Evolutionary conservation across 1,140 invertebrate genomes (phyloP).

Genomic region (Pinna nobilis): DNA sequence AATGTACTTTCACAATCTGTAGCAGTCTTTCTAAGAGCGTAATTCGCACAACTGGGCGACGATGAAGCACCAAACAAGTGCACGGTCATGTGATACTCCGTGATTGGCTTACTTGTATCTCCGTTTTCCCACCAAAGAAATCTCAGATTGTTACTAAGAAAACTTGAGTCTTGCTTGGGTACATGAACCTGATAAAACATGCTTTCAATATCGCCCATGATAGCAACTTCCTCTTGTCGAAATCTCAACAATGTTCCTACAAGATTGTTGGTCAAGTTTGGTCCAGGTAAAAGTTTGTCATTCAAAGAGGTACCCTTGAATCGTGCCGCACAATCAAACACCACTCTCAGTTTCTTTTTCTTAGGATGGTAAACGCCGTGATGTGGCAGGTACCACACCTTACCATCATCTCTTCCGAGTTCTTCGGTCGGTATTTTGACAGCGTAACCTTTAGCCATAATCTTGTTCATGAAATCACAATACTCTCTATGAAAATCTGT

Average conservation of each 20-base stretch:
- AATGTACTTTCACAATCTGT: conserved; percentile 41
- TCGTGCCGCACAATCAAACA: conserved; percentile 49
- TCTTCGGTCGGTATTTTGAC: conserved; percentile 3
- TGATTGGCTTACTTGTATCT: neutral
- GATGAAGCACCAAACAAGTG: conserved; percentile 8
- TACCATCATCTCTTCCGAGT: conserved; percentile 11
- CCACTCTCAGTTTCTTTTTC: conserved; percentile 50
- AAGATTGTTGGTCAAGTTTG: conserved; percentile 48
- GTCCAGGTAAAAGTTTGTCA: conserved; percentile 40
- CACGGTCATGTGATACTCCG: conserved; percentile 1
- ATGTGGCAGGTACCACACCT: conserved; percentile 52
- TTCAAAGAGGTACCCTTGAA: conserved; percentile 42
- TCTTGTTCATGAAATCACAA: conserved; percentile 27
- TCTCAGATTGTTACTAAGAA: conserved; percentile 8
- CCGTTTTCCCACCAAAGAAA: conserved; percentile 28
- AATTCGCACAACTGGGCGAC: conserved; percentile 1
- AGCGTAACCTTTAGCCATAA: conserved; percentile 26
- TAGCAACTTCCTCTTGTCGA: conserved; percentile 32
- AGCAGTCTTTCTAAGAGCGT: conserved; percentile 21
- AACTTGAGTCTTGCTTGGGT: neutral
- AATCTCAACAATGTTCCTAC: conserved; percentile 42
- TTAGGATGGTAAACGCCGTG: conserved; percentile 42
- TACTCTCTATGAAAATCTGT: conserved; percentile 33
- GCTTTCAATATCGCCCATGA: conserved; percentile 44
- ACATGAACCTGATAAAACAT: conserved; percentile 30